phyloP scores from a whole-genome alignment of 2,797 vertebrate genomes.

The Percopsis omiscomaycus region DNA sequence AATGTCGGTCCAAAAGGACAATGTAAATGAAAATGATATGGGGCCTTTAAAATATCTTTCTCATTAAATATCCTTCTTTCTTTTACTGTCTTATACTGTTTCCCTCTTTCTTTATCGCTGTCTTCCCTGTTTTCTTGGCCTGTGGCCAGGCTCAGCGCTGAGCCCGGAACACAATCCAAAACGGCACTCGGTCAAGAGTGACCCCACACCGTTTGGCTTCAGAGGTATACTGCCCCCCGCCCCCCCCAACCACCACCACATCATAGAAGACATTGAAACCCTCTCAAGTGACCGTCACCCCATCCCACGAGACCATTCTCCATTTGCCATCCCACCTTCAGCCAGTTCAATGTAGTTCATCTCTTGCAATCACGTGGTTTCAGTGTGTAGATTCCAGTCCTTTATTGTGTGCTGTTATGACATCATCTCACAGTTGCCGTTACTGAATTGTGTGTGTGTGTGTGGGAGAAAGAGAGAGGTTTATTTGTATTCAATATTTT shows the following conservation, averaged over 20 bases:
- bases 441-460: neutral
- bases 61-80: neutral
- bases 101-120: constrained; percentile 4
- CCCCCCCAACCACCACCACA: neutral
- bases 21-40: no score
- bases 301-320: neutral
- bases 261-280: neutral
- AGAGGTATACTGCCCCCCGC: constrained; percentile 78
- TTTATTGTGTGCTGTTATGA: neutral
- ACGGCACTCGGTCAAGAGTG: constrained; percentile 91
- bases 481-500: no score
- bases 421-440: neutral
- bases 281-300: neutral
- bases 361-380: constrained; percentile 3
- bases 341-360: neutral
- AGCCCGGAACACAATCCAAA: constrained; percentile 90
- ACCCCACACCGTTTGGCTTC: constrained; percentile 90
- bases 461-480: neutral
- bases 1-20: no score
- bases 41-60: neutral
- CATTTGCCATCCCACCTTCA: constrained; percentile 7
- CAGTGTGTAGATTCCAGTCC: constrained; percentile 8
- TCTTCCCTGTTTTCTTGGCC: neutral
- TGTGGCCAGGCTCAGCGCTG: constrained; percentile 81
- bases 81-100: neutral